Conservation (phyloP, 2,888 invertebrate species). For the Rotaria magnacalcarata region DNA sequence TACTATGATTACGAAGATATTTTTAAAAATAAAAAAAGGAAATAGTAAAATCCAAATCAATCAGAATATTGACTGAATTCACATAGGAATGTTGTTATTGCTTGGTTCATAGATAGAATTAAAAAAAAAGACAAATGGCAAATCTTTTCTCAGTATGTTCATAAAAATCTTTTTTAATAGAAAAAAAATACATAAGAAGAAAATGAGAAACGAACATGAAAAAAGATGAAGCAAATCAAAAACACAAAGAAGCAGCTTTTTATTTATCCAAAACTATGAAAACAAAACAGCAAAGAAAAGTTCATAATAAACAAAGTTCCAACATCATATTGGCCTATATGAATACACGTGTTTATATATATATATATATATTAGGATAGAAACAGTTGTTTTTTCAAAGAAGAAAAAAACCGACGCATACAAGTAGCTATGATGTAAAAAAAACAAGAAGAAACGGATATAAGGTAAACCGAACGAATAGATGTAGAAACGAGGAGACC, state of each 20-base stretch:
- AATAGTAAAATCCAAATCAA: not conserved
- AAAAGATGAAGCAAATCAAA: conserved; percentile 8
- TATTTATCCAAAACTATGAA: not conserved
- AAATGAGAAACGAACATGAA: not conserved
- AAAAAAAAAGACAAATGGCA: too few species aligned
- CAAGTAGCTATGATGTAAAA: not conserved
- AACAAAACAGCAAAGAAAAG: not conserved
- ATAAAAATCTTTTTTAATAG: conserved; percentile 27
- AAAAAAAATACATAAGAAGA: conserved; percentile 24
- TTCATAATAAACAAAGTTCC: not conserved
- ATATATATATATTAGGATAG: not conserved
- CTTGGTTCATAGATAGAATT: too few species aligned
- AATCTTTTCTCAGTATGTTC: not conserved
- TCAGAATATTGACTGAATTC: not conserved
- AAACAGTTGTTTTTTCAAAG: too few species aligned
- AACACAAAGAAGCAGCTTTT: not conserved
- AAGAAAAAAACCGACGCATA: not conserved
- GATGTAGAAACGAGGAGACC: not conserved
- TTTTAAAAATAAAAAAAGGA: not conserved
- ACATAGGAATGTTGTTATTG: too few species aligned
- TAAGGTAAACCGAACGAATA: not conserved
- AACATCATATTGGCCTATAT: not conserved
- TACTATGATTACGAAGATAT: not conserved
- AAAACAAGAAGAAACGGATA: not conserved
- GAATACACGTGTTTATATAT: not conserved